Conservation (phyloP, 2,888 invertebrate genomes). For the Megastigmus dorsalis region DNA sequence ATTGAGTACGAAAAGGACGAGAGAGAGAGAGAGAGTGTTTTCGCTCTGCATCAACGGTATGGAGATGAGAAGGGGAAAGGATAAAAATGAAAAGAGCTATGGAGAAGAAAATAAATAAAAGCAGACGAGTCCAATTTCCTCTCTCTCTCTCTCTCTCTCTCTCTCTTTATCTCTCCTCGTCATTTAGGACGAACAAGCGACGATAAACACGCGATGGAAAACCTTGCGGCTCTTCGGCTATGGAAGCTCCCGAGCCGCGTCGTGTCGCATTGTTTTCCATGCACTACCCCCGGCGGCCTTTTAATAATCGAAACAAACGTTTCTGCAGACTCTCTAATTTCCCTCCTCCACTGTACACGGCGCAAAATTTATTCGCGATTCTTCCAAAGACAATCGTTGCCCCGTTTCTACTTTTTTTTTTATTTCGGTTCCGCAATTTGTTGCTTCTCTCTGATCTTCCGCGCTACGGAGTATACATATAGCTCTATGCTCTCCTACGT, state of each 20-base stretch:
- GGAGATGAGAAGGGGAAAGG: no score
- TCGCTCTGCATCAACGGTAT: background rate
- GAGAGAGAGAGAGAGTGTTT: background rate
- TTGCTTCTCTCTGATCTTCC: background rate
- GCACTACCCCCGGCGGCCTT: background rate
- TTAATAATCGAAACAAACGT: background rate
- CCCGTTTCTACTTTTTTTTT: background rate
- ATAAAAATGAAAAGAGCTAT: background rate
- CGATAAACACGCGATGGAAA: background rate
- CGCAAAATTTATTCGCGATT: background rate
- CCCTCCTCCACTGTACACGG: no score
- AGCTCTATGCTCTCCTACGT: background rate
- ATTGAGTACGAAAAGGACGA: slow-evolving; percentile 11
- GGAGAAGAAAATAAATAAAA: background rate
- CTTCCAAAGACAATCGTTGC: background rate
- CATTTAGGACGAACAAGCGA: background rate
- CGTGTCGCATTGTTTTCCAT: background rate
- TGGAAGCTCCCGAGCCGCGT: no score
- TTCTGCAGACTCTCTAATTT: slow-evolving; percentile 18
- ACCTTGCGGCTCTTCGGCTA: background rate
- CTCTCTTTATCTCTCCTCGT: no score
- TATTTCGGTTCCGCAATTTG: background rate
- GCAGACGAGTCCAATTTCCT: background rate
- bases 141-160: no score
- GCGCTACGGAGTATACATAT: background rate